Base-by-base conservation (phyloP, 2,888 invertebrate genomes). In the Oscheius onirici region DNA sequence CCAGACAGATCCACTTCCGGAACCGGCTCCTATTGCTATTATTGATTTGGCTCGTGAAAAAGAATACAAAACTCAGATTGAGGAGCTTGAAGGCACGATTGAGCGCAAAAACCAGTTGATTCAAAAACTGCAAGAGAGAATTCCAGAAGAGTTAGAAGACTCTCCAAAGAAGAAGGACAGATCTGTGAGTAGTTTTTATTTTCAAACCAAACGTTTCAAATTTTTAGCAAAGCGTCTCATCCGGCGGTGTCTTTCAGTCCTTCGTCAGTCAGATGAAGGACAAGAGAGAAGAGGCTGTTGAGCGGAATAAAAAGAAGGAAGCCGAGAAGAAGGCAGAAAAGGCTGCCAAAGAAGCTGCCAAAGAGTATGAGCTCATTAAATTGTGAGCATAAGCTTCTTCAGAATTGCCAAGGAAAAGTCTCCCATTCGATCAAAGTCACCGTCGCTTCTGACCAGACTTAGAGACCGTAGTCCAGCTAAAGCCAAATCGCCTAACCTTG, bases 391-490 rank as follows among this genome's bases (percentile, higher is more conserved):
- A 43, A 11, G 20, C 40, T 74, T n/a, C n/a, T n/a, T 44, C 63
- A 78, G 78, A 57, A 70, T 76, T 40, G 71, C 72, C 13, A 76
- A 77, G 20, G 83, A 83, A 55, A 80, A 81, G 49, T 76, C 81
- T 8, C 77, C 78, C 41, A 60, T 73, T 13, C 66, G 78, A 17
- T 69, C 83, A 8, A 83, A 83, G 43, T 85, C 85, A 5, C 85
- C 85, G 8, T 82, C 81, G 5, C 75, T 83, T 15, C 72, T 85
- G 1, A 80, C 83, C 3, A 75, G 84, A 44, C 71, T 85, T 10
- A 76, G 85, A 3, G 85, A 85, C 34, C 76, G 83, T 28, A 84
- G 81, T 57, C 85, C 85, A 13, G 83, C 83, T 3, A 85, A 85
- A 51, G 77, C 83, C 2, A 77, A 76, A 20, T 77, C 78, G 0